phyloP scores from a whole-genome alignment of 30 jellyfish, hydroid and myxozoan species.

The Morbakka virulenta region DNA sequence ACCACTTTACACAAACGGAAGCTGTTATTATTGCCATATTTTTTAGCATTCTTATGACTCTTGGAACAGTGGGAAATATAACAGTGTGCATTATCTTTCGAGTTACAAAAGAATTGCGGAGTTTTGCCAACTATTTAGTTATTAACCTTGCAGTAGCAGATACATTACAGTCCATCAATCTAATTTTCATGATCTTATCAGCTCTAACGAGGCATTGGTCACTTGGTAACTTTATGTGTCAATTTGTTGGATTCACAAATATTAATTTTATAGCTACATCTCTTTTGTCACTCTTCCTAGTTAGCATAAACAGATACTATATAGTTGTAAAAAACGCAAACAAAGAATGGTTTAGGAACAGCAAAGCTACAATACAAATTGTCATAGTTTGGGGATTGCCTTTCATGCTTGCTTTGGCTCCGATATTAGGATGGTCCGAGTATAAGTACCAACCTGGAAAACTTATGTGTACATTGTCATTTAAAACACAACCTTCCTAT shows the following conservation, averaged over 20 bases:
- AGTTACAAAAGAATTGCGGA: slow-evolving; percentile 29
- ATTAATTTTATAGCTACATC: slow-evolving; percentile 39
- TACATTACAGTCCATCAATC: slow-evolving; percentile 39
- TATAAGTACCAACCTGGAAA: slow-evolving; percentile 52
- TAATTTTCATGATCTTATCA: slow-evolving; percentile 18
- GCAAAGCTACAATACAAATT: not conserved
- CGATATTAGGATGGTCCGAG: slow-evolving; percentile 58
- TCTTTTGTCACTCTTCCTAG: slow-evolving; percentile 30
- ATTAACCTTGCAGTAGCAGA: slow-evolving; percentile 63
- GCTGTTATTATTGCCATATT: not conserved
- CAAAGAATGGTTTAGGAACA: not conserved
- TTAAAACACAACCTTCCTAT: slow-evolving; percentile 25
- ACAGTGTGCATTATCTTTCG: slow-evolving; percentile 33
- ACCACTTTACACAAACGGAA: not conserved
- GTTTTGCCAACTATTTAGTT: slow-evolving; percentile 30
- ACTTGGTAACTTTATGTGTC: slow-evolving; percentile 51
- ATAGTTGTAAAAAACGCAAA: slow-evolving; percentile 14
- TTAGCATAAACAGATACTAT: slow-evolving; percentile 43
- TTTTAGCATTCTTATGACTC: not conserved
- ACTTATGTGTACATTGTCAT: slow-evolving; percentile 55
- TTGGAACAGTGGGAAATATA: slow-evolving; percentile 53
- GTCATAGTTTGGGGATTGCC: slow-evolving; percentile 32
- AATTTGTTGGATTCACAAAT: slow-evolving; percentile 51
- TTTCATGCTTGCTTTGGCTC: slow-evolving; percentile 10
- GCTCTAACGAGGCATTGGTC: slow-evolving; percentile 42